These are phyloP conservation scores for Triplophysa tibetana DNA, from an alignment of 2,113 vertebrate species.

Conservation along the genomic window DNA sequence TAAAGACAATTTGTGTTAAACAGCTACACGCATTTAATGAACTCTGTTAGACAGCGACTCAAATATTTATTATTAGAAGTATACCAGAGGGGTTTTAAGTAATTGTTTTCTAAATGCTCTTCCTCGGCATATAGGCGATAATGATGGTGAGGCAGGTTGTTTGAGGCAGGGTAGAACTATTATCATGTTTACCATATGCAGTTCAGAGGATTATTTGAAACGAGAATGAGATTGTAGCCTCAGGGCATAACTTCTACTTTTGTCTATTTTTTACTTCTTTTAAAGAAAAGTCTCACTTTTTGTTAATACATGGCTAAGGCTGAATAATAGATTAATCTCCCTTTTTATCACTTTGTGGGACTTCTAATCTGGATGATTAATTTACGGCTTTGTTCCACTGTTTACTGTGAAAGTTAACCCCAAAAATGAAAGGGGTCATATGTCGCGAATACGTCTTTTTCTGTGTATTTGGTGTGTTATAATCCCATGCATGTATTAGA, in stretches of 20 bases:
- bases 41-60: background rate
- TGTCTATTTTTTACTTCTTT: background rate
- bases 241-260: background rate
- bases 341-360: background rate
- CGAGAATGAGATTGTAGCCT: background rate
- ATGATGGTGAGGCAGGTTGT: conserved; percentile 3
- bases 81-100: conserved; percentile 25
- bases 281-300: no score
- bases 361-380: no score
- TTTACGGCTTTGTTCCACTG: no score
- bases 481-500: no score
- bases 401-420: no score
- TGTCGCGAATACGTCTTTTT: no score
- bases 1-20: conserved; percentile 29
- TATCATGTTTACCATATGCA: conserved; percentile 7
- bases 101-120: conserved; percentile 15
- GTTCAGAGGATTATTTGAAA: background rate
- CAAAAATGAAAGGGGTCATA: no score
- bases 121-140: background rate
- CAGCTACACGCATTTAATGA: conserved; percentile 18
- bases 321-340: conserved; percentile 7
- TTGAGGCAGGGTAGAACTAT: background rate
- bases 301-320: background rate
- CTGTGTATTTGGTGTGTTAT: no score
- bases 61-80: conserved; percentile 11